phyloP scores from a whole-genome alignment of 2,888 invertebrate species.

The Leptopilina syphax region DNA sequence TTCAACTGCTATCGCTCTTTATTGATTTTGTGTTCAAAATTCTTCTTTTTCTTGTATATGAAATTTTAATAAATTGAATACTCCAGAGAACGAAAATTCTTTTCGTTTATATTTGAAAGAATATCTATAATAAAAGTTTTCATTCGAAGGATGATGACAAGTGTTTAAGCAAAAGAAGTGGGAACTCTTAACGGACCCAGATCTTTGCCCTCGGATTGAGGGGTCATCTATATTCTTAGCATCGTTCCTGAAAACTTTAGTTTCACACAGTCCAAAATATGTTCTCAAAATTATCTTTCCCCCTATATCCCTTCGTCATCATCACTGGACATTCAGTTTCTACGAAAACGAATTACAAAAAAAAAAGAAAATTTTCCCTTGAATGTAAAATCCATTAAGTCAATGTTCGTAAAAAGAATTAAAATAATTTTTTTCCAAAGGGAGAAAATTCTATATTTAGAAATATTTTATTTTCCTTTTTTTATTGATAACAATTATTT shows the following conservation, averaged over 20 bases:
- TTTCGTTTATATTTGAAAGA: background rate
- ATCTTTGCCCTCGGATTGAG: slow-evolving; percentile 56
- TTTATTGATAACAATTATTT: too few species aligned
- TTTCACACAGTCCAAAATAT: slow-evolving; percentile 49
- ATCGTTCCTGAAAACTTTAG: slow-evolving; percentile 61
- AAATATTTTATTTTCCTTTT: too few species aligned
- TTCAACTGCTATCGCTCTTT: background rate
- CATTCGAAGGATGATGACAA: slow-evolving; percentile 7
- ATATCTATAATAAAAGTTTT: slow-evolving; percentile 2
- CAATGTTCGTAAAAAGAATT: too few species aligned
- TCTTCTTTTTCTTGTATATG: background rate
- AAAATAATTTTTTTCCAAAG: too few species aligned
- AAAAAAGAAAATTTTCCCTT: too few species aligned
- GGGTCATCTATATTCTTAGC: slow-evolving; percentile 69
- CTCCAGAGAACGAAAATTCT: background rate
- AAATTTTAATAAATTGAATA: slow-evolving; percentile 14
- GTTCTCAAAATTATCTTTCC: slow-evolving; percentile 49
- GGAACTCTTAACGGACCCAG: slow-evolving; percentile 1
- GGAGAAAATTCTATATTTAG: too few species aligned
- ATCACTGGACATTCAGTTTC: slow-evolving; percentile 46
- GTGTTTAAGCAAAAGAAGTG: slow-evolving; percentile 20
- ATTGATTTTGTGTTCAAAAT: background rate
- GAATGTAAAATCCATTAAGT: too few species aligned
- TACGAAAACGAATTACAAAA: background rate
- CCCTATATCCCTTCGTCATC: slow-evolving; percentile 41